Percentiles rank a stretch among this genome's conserved stretches.
These are phyloP conservation scores for Drosophila neotestacea DNA, from an alignment of 2,888 invertebrate species.

Conservation along the genomic window DNA sequence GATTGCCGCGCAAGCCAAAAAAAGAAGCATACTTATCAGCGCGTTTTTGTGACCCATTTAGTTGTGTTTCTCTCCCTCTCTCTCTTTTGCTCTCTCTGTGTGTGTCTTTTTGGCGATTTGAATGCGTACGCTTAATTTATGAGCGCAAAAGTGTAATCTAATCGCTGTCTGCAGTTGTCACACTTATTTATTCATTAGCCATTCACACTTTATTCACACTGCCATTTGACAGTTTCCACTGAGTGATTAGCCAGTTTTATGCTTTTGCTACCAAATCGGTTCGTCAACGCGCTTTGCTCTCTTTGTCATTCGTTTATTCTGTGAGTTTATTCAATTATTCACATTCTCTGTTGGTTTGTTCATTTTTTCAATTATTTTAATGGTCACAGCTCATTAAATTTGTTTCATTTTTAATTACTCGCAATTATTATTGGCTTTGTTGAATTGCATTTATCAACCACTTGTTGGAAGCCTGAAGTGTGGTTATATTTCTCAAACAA, in stretches of 20 bases:
- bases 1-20: neutral
- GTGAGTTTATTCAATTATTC: neutral
- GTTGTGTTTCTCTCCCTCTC: neutral
- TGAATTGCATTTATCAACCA: constrained; percentile 22
- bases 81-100: neutral
- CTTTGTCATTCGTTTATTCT: neutral
- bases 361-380: neutral
- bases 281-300: constrained; percentile 1
- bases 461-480: constrained; percentile 27
- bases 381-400: constrained; percentile 36
- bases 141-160: constrained; percentile 38
- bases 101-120: neutral
- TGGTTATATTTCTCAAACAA: neutral
- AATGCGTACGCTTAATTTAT: constrained; percentile 37
- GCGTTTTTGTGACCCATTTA: constrained; percentile 4
- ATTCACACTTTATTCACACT: constrained; percentile 27
- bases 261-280: constrained; percentile 9
- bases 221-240: constrained; percentile 11
- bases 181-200: constrained; percentile 43
- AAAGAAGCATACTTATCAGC: constrained; percentile 40
- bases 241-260: constrained; percentile 11
- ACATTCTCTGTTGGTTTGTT: neutral
- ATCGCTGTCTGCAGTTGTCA: constrained; percentile 49
- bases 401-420: constrained; percentile 50
- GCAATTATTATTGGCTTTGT: constrained; percentile 6